Evolutionary conservation across 2,888 invertebrate species (phyloP).

Genomic region (Drosophila picticornis): DNA sequence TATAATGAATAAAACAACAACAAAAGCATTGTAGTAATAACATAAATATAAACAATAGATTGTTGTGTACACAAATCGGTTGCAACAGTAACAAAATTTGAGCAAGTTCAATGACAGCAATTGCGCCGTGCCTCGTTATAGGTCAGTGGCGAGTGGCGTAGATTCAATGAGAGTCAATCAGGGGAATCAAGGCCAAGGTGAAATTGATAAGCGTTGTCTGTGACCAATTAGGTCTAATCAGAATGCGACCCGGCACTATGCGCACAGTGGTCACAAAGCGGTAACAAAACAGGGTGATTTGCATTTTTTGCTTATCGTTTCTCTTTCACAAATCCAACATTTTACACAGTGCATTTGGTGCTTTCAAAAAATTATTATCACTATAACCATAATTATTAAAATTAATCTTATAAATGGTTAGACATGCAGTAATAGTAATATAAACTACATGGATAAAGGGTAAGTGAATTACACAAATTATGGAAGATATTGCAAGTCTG

Average conservation of each 20-base stretch:
- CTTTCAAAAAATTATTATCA: neutral
- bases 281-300: neutral
- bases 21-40: conserved; percentile 4
- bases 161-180: conserved; percentile 64
- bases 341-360: neutral
- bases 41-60: neutral
- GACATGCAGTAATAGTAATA: neutral
- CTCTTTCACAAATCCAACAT: neutral
- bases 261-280: conserved; percentile 43
- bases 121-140: conserved; percentile 56
- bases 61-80: neutral
- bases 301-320: neutral
- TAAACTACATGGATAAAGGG: neutral
- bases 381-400: neutral
- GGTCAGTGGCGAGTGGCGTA: conserved; percentile 55
- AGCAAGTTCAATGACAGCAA: conserved; percentile 77
- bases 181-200: conserved; percentile 81
- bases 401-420: neutral
- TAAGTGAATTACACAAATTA: neutral
- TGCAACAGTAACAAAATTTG: conserved; percentile 17
- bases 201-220: conserved; percentile 66
- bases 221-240: conserved; percentile 65
- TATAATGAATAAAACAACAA: conserved; percentile 56
- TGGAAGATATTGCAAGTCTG: neutral
- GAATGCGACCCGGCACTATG: conserved; percentile 57